These are phyloP conservation scores for Ptychochromis oligacanthus DNA, from an alignment of 2,113 vertebrate species.

Conservation along the genomic window DNA sequence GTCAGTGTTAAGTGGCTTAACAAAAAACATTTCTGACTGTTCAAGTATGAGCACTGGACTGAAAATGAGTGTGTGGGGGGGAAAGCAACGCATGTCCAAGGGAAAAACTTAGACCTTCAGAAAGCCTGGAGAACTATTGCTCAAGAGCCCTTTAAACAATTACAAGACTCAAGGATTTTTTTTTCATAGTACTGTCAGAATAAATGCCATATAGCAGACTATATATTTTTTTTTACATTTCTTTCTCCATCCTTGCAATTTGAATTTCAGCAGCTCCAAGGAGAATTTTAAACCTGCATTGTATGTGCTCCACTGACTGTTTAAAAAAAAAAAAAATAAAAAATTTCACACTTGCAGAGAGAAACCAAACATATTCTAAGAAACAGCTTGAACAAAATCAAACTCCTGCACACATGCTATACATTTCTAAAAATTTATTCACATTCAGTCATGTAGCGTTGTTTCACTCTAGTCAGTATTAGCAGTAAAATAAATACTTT, in stretches of 20 bases:
- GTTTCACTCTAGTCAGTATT: constrained; percentile 6
- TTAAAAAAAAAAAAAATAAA: too few species aligned
- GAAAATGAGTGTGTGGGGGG: too few species aligned
- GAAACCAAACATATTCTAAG: neutral
- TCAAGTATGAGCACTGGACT: too few species aligned
- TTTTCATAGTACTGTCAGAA: neutral
- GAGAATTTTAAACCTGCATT: neutral
- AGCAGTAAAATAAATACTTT: constrained; percentile 61
- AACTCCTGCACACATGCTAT: neutral
- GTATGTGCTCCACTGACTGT: neutral
- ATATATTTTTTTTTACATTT: neutral
- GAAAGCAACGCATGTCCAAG: too few species aligned
- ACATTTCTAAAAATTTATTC: constrained; percentile 21
- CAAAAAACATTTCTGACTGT: too few species aligned
- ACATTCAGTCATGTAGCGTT: constrained; percentile 43
- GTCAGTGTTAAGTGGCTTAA: too few species aligned
- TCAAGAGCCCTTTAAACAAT: too few species aligned
- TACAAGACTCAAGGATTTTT: too few species aligned
- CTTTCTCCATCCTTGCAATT: neutral
- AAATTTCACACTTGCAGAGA: neutral
- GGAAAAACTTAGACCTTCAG: too few species aligned
- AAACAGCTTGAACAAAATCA: neutral
- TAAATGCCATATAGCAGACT: neutral
- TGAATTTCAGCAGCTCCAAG: neutral
- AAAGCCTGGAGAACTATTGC: too few species aligned